Evolutionary conservation across 2,113 vertebrate genomes (phyloP).

Genomic region (Ctenomys sociabilis): DNA sequence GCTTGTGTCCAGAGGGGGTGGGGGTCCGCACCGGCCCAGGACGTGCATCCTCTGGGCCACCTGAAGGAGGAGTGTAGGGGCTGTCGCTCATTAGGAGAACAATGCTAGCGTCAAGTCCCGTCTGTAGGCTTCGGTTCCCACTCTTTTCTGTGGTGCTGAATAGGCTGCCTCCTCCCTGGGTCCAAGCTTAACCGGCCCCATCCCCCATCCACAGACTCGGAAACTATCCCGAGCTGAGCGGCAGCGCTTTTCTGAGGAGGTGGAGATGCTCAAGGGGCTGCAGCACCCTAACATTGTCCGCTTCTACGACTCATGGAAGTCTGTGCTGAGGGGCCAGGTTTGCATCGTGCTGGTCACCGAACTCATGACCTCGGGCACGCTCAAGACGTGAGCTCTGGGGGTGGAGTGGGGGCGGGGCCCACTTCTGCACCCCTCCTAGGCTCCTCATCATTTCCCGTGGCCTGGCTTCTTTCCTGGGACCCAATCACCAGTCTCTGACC

Average conservation of each 20-base stretch:
- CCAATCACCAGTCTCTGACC: neutral
- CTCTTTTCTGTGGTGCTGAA: neutral
- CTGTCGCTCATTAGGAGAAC: neutral
- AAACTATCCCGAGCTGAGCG: conserved; percentile 91
- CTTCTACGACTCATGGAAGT: conserved; percentile 98
- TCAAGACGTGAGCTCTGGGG: conserved; percentile 93
- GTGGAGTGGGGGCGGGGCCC: neutral
- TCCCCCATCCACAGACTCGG: conserved; percentile 86
- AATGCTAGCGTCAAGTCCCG: rapidly evolving
- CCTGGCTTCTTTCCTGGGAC: neutral
- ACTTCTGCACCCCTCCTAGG: neutral
- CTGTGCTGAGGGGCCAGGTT: conserved; percentile 89
- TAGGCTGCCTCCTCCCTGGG: neutral
- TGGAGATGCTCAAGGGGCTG: conserved; percentile 96
- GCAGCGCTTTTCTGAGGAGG: conserved; percentile 95
- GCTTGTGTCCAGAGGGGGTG: conserved; percentile 75
- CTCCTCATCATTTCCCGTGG: neutral
- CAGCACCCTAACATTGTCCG: conserved; percentile 98
- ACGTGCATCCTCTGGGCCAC: conserved; percentile 29
- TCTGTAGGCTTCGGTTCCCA: neutral
- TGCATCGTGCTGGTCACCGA: conserved; percentile 96
- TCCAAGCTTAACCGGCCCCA: neutral
- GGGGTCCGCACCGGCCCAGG: conserved; percentile 57
- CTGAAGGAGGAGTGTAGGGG: neutral
- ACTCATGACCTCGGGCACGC: conserved; percentile 97